Percentiles rank a stretch among this genome's conserved stretches.
Evolutionary conservation across 2,113 vertebrate species (phyloP).

Genomic region (Guaruba guarouba): DNA sequence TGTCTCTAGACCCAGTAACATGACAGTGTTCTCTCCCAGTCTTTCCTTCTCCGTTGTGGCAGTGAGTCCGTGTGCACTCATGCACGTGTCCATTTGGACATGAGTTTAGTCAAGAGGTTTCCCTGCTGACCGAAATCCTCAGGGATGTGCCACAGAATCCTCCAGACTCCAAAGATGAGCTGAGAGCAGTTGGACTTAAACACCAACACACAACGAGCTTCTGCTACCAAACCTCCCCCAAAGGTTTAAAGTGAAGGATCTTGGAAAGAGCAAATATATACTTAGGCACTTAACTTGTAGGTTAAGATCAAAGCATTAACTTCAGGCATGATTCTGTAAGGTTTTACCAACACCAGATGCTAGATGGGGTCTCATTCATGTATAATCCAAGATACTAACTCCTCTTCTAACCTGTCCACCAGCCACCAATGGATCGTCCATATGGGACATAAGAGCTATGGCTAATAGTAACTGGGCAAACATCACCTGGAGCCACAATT

Average conservation of each 20-base stretch:
- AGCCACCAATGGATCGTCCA: constrained; percentile 82
- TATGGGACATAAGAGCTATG: constrained; percentile 95
- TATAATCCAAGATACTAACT: constrained; percentile 69
- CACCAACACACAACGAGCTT: fast-evolving
- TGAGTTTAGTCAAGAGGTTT: neutral
- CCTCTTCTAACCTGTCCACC: constrained; percentile 83
- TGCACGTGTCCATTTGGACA: fast-evolving
- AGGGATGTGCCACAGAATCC: neutral
- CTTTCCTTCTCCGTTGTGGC: neutral
- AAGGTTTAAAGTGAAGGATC: neutral
- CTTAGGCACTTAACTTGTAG: neutral
- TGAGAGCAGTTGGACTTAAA: neutral
- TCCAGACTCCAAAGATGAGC: neutral
- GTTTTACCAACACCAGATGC: neutral
- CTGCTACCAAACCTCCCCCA: neutral
- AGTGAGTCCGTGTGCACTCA: neutral
- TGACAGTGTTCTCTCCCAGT: neutral
- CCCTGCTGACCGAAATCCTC: neutral
- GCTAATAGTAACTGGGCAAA: constrained; percentile 97
- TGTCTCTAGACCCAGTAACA: neutral
- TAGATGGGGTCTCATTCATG: neutral
- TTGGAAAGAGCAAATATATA: fast-evolving
- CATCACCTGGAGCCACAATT: constrained; percentile 97
- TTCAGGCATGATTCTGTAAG: neutral
- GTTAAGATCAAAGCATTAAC: neutral